Conservation (phyloP, 2,797 vertebrate genomes). For the Chrosomus eos region DNA sequence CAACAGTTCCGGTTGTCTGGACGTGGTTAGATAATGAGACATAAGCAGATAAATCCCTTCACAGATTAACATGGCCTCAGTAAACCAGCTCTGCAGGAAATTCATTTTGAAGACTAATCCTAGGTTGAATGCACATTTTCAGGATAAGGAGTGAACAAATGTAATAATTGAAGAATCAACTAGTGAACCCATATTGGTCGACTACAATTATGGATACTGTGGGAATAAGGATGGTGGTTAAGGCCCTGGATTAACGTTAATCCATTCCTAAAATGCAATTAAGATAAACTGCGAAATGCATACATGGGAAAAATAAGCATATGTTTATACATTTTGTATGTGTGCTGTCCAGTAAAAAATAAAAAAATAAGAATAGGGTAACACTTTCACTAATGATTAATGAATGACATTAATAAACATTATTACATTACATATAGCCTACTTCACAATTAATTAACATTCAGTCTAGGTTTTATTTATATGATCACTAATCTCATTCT, state of each 20-base stretch:
- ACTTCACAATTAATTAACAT: no score
- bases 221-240: not conserved
- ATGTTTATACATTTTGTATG: not conserved
- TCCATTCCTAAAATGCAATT: not conserved
- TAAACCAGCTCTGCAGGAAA: constrained; percentile 21
- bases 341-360: not conserved
- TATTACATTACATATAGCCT: not conserved
- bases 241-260: not conserved
- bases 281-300: not conserved
- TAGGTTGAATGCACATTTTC: constrained; percentile 3
- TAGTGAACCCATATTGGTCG: not conserved
- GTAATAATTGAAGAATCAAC: constrained; percentile 13
- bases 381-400: not conserved
- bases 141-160: constrained; percentile 11
- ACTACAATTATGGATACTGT: not conserved
- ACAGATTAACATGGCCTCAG: constrained; percentile 38
- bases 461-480: not conserved
- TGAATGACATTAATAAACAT: not conserved
- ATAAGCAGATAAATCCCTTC: constrained; percentile 29
- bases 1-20: constrained; percentile 36
- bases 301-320: not conserved
- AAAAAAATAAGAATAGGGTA: not conserved
- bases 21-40: constrained; percentile 35
- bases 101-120: constrained; percentile 17
- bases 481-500: not conserved